Evolutionary conservation across 2,888 invertebrate species (phyloP), one percentile per base, ranked within the genome.

Genomic region (Ormyrus thymus): DNA sequence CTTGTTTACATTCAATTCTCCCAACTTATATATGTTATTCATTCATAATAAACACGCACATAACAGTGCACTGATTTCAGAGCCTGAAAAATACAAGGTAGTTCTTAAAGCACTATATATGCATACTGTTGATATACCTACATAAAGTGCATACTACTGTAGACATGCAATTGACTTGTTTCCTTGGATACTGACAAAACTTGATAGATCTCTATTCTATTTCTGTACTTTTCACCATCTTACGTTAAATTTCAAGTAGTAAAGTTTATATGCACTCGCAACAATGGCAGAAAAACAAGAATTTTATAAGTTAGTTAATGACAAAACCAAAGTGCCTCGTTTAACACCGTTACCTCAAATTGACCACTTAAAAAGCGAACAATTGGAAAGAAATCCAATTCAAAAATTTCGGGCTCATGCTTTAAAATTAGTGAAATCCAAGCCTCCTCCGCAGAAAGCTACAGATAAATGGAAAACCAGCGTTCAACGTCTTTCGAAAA

Each of bases 171-270:
- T 64, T 73, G 62, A 72, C 61, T 64, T 51, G 81, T 81, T 80
- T 72, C 81, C 80, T 80, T 80, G 81, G 81, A 78, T 78, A 81
- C 81, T 48, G 65, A 80, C 51, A 73, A 80, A 81, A 80, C 78
- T 81, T 77, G 15, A 64, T 79, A 76, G 68, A 76, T 65, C 59
- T 73, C 59, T 56, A 73, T 73, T 73, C 78, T 69, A 76, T 73
- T 78, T 73, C 78, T 62, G 76, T 69, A 69, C 69, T 69, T 78
- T 81, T 76, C 62, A 76, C 69, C 65, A 73, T 78, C 64, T 72
- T 69, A 73, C 59, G 51, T 59, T 72, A 56, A 76, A 43, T 73
- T 72, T 71, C 59, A 62, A 70, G 64, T 15, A 76, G 64, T 7
- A 74, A 73, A 64, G 51, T 73, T 64, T 9, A 10, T 29, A 70